Percentiles rank a stretch among this genome's conserved stretches.
Evolutionary conservation across 2,113 vertebrate species (phyloP).

Genomic region (Nerophis lumbriciformis): DNA sequence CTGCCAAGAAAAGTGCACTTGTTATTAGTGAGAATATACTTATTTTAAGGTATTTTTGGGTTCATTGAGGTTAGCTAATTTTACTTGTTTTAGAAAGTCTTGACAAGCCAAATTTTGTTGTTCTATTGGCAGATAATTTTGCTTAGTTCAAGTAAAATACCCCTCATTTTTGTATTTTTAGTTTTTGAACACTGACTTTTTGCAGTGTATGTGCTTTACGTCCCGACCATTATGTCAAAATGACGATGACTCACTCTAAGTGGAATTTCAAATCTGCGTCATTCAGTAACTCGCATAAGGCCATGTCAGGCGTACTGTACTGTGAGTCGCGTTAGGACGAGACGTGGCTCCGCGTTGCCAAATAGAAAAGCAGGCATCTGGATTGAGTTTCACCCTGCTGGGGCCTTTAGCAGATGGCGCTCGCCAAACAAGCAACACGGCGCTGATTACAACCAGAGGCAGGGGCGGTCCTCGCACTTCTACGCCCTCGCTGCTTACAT

Average conservation of each 20-base stretch:
- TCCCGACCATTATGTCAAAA: background rate
- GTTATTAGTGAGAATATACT: too few species aligned
- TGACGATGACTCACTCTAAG: background rate
- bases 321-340: conserved; percentile 8
- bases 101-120: too few species aligned
- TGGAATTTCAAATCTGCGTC: background rate
- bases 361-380: conserved; percentile 60
- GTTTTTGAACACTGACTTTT: too few species aligned
- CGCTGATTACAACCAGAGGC: conserved; percentile 64
- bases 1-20: too few species aligned
- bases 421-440: conserved; percentile 58
- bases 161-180: too few species aligned
- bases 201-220: background rate
- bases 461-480: conserved; percentile 18
- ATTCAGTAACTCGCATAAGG: background rate
- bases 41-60: too few species aligned
- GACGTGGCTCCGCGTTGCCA: conserved; percentile 43
- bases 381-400: conserved; percentile 54
- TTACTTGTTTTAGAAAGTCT: too few species aligned
- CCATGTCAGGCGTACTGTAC: background rate
- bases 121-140: too few species aligned
- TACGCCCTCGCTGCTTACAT: conserved; percentile 33
- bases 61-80: too few species aligned
- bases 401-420: conserved; percentile 55
- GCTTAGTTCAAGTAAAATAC: too few species aligned